Base-by-base conservation (phyloP, 2,797 vertebrate genomes). In the Chelmon rostratus region DNA sequence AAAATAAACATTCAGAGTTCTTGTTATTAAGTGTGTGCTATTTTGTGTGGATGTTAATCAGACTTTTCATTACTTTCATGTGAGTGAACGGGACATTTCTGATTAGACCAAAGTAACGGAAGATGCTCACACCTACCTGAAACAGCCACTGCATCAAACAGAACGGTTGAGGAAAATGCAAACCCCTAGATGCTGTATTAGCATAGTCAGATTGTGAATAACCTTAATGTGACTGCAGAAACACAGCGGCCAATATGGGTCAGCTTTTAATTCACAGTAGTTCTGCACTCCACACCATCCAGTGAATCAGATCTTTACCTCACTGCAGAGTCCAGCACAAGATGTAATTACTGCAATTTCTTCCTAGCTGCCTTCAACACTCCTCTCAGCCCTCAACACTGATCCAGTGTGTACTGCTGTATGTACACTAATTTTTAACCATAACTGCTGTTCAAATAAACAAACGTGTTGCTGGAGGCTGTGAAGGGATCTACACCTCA, bases 1-100 rank as follows among this genome's bases (percentile, higher is more conserved):
- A 69, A 69, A 79, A 84, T 79, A 83, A 81, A 75, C 5, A 57
- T 53, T 31, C 18, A 21, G 58, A 19, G 54, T 47, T 78, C n/a
- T 35, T 54, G 2, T 47, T 42, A 18, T 57, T 28, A 12, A 61
- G 31, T 28, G 25, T 52, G 23, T 11, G 28, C 28, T 31, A 31
- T 65, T 78, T 58, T 35, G 8, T 57, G 15, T 21, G 7, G 1
- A 16, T 4, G 38, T 57, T 66, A 4, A 37, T 59, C 2, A 21
- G 13, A 59, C 12, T 2, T 44, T 4, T 50, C 44, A 12, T 18
- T 23, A 31, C 23, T 8, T 73, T 15, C 9, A 37, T 18, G 37
- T 64, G 37, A 64, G 37, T 57, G 25, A 50, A 33, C 5, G 49
- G 10, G n/a, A 33, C 28, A 62, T 69, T 42, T 59, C 15, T 42